phyloP scores from a whole-genome alignment of 2,888 invertebrate genomes.

The Bellardia bayeri region DNA sequence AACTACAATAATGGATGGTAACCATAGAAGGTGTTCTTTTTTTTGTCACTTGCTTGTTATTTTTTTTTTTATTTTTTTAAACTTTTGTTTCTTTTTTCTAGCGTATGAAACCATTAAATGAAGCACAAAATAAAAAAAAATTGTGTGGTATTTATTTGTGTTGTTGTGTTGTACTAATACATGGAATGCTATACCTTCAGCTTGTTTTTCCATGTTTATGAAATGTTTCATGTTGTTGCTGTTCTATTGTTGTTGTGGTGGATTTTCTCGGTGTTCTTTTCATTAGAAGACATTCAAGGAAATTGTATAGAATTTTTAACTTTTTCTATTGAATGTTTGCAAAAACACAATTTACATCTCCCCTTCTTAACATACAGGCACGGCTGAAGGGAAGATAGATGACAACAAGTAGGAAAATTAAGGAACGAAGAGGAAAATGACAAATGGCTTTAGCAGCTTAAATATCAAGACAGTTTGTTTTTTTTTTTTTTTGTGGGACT shows the following conservation, averaged over 20 bases:
- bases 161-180: not conserved
- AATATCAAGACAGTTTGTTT: conserved; percentile 34
- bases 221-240: not conserved
- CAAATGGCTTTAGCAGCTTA: conserved; percentile 53
- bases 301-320: conserved; percentile 23
- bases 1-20: not conserved
- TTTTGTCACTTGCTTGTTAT: not conserved
- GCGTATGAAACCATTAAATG: conserved; percentile 26
- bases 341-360: not conserved
- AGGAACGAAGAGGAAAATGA: conserved; percentile 29
- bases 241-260: conserved; percentile 10
- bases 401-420: not conserved
- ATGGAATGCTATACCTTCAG: conserved; percentile 26
- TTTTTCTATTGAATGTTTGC: conserved; percentile 28
- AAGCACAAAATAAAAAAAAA: conserved; percentile 35
- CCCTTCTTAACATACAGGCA: no score
- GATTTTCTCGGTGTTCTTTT: conserved; percentile 25
- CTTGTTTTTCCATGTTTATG: not conserved
- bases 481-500: no score
- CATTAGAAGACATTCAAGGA: conserved; percentile 49
- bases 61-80: not conserved
- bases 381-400: no score
- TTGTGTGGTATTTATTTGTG: not conserved
- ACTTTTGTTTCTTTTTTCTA: not conserved
- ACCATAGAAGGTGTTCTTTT: conserved; percentile 15